Conservation (phyloP, 2,113 vertebrate species). For the Pseudolaguvia tuberculata region DNA sequence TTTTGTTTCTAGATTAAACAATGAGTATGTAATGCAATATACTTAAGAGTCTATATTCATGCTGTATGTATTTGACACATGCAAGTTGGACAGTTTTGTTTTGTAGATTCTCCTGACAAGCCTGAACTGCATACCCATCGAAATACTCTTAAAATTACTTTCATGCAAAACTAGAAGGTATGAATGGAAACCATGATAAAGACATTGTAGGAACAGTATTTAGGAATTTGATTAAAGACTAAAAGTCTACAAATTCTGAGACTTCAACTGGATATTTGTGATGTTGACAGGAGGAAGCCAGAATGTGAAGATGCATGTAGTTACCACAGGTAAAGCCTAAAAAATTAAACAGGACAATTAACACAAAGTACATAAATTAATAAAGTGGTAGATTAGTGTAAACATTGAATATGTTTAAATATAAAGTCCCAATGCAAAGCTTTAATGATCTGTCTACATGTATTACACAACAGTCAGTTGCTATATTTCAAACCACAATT, state of each 20-base stretch:
- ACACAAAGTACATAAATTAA: background rate
- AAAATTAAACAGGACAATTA: background rate
- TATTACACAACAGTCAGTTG: slow-evolving; percentile 24
- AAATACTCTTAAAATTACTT: background rate
- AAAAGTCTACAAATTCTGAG: slow-evolving; percentile 5
- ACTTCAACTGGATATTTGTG: slow-evolving; percentile 12
- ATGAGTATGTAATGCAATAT: slow-evolving; percentile 20
- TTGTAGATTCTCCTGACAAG: too few species aligned
- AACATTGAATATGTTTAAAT: too few species aligned
- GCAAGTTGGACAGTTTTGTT: slow-evolving; percentile 13
- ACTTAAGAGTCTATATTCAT: slow-evolving; percentile 10
- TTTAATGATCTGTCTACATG: slow-evolving; percentile 14
- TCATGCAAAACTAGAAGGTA: background rate
- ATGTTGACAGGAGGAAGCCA: background rate
- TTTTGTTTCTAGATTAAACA: slow-evolving; percentile 1
- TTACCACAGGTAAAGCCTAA: slow-evolving; percentile 11
- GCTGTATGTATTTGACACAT: slow-evolving; percentile 22
- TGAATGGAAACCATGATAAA: background rate
- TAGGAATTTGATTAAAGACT: background rate
- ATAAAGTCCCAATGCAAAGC: background rate
- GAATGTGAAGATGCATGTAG: background rate
- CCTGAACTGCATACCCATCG: background rate
- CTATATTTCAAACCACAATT: background rate
- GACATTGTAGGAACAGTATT: background rate
- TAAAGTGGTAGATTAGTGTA: background rate